phyloP scores from a whole-genome alignment of 92 coral and sea anemone species.

The Galaxea fascicularis region DNA sequence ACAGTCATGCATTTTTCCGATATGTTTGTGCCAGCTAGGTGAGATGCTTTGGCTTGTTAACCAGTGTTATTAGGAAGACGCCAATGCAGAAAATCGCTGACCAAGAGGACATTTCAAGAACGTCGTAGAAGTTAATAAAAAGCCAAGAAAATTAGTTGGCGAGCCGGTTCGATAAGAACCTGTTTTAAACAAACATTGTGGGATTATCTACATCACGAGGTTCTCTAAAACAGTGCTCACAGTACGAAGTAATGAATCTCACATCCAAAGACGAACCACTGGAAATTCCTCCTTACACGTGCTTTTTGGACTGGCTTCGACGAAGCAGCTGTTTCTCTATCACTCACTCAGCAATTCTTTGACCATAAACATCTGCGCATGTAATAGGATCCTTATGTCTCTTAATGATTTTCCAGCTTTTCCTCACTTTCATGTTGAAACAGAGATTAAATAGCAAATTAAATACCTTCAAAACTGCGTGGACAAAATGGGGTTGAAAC shows the following conservation, averaged over 20 bases:
- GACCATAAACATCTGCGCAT: constrained; percentile 23
- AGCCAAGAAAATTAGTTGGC: no score
- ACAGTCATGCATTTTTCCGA: background rate
- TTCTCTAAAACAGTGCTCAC: background rate
- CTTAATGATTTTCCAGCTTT: background rate
- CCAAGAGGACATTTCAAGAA: no score
- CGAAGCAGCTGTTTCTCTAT: constrained; percentile 23
- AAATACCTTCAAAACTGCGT: background rate
- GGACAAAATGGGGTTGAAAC: background rate
- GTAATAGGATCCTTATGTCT: background rate
- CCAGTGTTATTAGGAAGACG: background rate
- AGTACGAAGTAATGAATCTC: background rate
- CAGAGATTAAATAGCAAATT: background rate
- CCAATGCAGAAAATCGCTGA: background rate
- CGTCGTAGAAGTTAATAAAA: no score
- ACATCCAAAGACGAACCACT: background rate
- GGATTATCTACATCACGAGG: background rate
- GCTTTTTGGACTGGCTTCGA: background rate
- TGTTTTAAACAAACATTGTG: background rate
- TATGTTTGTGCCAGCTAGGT: constrained; percentile 1
- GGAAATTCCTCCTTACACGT: constrained; percentile 29
- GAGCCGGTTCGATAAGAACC: background rate
- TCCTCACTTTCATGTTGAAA: background rate
- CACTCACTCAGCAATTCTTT: background rate
- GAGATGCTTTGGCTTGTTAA: background rate